phyloP scores from a whole-genome alignment of 92 coral and sea anemone species.

The Phenganax subtilis region DNA sequence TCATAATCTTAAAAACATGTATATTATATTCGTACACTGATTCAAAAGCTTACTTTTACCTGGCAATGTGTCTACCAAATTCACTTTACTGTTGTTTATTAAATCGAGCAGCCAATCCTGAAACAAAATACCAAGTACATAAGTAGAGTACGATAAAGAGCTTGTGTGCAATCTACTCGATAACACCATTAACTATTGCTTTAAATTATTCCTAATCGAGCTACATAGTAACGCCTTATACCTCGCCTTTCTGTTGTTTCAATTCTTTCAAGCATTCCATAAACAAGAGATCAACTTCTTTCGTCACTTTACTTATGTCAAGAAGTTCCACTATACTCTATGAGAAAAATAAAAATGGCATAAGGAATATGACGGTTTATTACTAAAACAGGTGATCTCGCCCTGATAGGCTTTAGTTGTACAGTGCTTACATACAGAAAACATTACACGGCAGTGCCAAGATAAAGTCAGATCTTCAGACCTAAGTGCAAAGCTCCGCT shows the following conservation, averaged over 20 bases:
- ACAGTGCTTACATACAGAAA: too few species aligned
- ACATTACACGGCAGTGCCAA: too few species aligned
- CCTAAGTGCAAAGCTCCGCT: too few species aligned
- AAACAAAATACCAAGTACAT: not conserved
- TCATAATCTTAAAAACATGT: too few species aligned
- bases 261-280: constrained; percentile 74
- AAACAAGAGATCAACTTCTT: constrained; percentile 58
- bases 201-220: not conserved
- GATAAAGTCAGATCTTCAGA: too few species aligned
- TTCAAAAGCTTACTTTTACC: constrained; percentile 24
- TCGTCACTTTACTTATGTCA: constrained; percentile 62
- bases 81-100: constrained; percentile 67
- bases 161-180: not conserved
- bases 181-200: too few species aligned
- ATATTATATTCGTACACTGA: too few species aligned
- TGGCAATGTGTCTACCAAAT: constrained; percentile 69
- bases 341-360: not conserved
- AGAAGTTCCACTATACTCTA: constrained; percentile 63
- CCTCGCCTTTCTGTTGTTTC: constrained; percentile 82
- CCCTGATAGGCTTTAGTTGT: too few species aligned
- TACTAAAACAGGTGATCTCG: too few species aligned
- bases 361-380: too few species aligned
- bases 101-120: constrained; percentile 77
- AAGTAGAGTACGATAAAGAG: not conserved
- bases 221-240: not conserved